phyloP scores from a whole-genome alignment of 2,797 vertebrate species.

The Caiman crocodilus region DNA sequence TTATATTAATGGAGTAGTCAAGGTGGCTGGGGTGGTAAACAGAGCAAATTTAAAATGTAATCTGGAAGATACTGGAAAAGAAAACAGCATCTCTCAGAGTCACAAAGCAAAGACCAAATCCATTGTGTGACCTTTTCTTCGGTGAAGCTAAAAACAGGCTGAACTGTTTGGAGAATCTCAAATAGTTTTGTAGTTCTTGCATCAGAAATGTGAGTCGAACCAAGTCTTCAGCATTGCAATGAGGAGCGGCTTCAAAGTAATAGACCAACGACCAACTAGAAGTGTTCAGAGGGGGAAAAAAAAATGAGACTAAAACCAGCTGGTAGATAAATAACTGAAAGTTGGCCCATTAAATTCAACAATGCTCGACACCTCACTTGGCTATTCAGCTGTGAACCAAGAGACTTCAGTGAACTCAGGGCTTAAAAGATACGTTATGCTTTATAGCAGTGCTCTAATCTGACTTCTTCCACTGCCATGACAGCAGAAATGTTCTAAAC shows the following conservation, averaged over 20 bases:
- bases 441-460: background rate
- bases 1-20: background rate
- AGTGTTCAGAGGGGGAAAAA: background rate
- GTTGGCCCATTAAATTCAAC: background rate
- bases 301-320: background rate
- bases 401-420: background rate
- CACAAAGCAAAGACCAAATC: rapidly evolving
- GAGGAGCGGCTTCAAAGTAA: background rate
- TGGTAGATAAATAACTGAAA: background rate
- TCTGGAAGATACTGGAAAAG: constrained; percentile 6
- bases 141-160: rapidly evolving
- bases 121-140: rapidly evolving
- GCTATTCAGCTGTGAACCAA: background rate
- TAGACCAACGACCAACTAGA: background rate
- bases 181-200: rapidly evolving
- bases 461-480: rapidly evolving
- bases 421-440: background rate
- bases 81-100: background rate
- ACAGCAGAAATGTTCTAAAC: background rate
- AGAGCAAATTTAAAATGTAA: constrained; percentile 6
- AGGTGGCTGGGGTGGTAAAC: background rate
- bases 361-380: background rate
- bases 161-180: background rate
- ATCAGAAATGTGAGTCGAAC: background rate
- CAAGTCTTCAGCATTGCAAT: background rate